phyloP scores from a whole-genome alignment of 2,888 invertebrate species.

The Ypsolopha scabrella region DNA sequence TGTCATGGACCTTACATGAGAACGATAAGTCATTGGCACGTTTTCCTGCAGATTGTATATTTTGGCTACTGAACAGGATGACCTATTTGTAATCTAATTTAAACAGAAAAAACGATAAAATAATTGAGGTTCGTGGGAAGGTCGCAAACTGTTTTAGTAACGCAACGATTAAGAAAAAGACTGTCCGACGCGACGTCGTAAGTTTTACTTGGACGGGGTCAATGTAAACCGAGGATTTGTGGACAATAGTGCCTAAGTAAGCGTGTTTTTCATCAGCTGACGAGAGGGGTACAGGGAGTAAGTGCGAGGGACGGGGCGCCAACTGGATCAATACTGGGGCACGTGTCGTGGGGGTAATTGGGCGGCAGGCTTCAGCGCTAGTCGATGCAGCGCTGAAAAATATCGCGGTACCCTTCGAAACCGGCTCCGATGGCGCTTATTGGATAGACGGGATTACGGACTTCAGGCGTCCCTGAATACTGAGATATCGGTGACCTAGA shows the following conservation, averaged over 20 bases:
- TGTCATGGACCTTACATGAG: slow-evolving; percentile 30
- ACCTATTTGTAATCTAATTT: background rate
- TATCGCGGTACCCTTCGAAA: slow-evolving; percentile 9
- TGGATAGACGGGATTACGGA: background rate
- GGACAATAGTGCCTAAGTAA: slow-evolving; percentile 2
- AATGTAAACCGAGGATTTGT: slow-evolving; percentile 8
- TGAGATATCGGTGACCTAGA: background rate
- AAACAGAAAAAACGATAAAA: too few relatives aligned
- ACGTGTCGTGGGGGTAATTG: slow-evolving; percentile 27
- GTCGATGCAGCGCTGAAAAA: slow-evolving; percentile 13
- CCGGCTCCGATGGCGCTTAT: background rate
- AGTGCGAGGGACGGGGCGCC: background rate
- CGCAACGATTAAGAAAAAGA: too few relatives aligned
- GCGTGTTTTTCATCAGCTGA: slow-evolving; percentile 13
- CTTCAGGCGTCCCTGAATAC: background rate
- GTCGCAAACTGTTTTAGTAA: too few relatives aligned
- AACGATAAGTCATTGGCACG: slow-evolving; percentile 50
- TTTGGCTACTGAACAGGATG: slow-evolving; percentile 2
- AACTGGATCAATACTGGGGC: slow-evolving; percentile 29
- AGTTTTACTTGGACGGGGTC: background rate
- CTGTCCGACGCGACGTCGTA: too few relatives aligned
- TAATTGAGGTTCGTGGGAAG: too few relatives aligned
- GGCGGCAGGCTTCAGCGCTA: slow-evolving; percentile 14
- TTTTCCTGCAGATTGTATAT: slow-evolving; percentile 6
- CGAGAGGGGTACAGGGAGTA: slow-evolving; percentile 6